These are phyloP conservation scores for Horisme vitalbata DNA, from an alignment of 2,888 invertebrate genomes.

Conservation along the genomic window DNA sequence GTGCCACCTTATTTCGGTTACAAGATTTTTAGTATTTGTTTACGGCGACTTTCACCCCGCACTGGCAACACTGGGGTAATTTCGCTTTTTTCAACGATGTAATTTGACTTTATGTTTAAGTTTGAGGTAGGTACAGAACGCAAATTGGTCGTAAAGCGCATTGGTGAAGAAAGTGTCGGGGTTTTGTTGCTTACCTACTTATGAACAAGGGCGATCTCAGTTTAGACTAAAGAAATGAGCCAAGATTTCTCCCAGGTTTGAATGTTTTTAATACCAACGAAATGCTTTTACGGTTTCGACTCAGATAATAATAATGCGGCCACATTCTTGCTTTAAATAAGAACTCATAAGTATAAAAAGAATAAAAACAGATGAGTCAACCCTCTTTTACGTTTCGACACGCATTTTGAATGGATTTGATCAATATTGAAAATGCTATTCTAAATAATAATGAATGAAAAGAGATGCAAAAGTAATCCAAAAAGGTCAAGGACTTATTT, in stretches of 20 bases:
- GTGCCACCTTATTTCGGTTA: conserved; percentile 79
- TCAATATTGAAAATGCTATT: not conserved
- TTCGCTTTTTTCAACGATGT: conserved; percentile 65
- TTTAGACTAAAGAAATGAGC: not conserved
- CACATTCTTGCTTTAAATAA: no score
- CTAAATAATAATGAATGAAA: conserved; percentile 6
- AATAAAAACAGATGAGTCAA: not conserved
- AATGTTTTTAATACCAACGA: no score
- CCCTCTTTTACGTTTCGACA: no score
- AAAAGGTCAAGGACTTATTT: conserved; percentile 70
- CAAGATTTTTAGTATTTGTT: conserved; percentile 82
- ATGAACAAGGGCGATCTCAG: no score
- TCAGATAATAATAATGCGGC: no score
- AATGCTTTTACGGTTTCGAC: no score
- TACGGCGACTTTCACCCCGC: conserved; percentile 69
- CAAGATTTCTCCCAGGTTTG: no score
- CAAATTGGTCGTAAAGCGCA: conserved; percentile 58
- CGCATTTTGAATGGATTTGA: no score
- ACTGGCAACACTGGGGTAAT: conserved; percentile 57
- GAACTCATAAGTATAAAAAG: no score
- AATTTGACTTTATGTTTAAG: conserved; percentile 60
- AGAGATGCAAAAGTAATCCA: conserved; percentile 37
- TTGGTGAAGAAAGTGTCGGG: conserved; percentile 23
- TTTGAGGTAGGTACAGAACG: conserved; percentile 50
- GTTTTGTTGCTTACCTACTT: conserved; percentile 18